Conservation (phyloP, 2,888 invertebrate genomes). For the Criorhina ranunculi region DNA sequence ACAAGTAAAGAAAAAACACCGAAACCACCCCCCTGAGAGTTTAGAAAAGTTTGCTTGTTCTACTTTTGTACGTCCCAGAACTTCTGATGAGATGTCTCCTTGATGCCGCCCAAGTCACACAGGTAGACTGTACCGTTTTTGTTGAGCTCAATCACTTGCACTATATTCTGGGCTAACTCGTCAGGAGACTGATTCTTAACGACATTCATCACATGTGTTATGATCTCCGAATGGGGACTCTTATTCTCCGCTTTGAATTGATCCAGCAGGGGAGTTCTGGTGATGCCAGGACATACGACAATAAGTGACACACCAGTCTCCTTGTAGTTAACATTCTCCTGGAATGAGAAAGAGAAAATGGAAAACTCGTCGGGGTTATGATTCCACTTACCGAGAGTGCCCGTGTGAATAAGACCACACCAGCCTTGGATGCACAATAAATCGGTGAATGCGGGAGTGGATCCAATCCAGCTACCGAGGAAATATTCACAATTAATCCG, state of each 20-base stretch:
- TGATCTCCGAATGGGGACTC: slow-evolving; percentile 47
- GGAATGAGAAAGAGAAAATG: neutral
- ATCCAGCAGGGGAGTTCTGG: slow-evolving; percentile 72
- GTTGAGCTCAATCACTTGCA: slow-evolving; percentile 77
- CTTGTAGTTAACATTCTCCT: slow-evolving; percentile 77
- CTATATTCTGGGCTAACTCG: slow-evolving; percentile 77
- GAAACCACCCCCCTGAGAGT: too few species aligned
- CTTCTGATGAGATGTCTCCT: slow-evolving; percentile 71
- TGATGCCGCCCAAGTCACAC: slow-evolving; percentile 76
- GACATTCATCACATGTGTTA: slow-evolving; percentile 52
- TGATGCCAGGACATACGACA: slow-evolving; percentile 79
- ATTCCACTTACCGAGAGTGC: slow-evolving; percentile 80
- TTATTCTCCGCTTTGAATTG: slow-evolving; percentile 70
- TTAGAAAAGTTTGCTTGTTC: neutral
- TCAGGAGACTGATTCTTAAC: slow-evolving; percentile 75
- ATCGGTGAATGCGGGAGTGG: slow-evolving; percentile 79
- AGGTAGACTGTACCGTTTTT: slow-evolving; percentile 79
- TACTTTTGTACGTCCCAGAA: slow-evolving; percentile 10
- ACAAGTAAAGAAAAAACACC: too few species aligned
- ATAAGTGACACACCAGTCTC: slow-evolving; percentile 79
- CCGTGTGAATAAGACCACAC: slow-evolving; percentile 83
- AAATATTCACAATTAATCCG: slow-evolving; percentile 83
- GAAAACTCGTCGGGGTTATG: too few species aligned
- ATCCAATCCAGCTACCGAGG: slow-evolving; percentile 82
- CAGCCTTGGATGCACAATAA: slow-evolving; percentile 83